Evolutionary conservation across 2,888 invertebrate genomes (phyloP).

Genomic region (Mesorhabditis spiculigera): DNA sequence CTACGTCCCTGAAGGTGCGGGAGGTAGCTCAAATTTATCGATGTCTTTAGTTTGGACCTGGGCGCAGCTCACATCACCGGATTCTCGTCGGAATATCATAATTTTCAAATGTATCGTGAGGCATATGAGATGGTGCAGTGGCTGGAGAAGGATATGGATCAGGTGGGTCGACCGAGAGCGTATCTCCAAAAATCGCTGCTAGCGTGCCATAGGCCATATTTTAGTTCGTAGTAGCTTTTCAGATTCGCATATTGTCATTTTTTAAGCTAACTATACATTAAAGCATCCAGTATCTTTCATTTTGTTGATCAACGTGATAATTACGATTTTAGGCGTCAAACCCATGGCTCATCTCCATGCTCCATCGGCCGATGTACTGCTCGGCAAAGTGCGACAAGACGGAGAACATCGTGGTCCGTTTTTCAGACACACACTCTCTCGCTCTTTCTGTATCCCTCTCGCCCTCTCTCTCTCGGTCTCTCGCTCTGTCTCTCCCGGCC

Average conservation of each 20-base stretch:
- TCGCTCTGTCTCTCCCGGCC: too few relatives aligned
- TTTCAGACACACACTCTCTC: too few relatives aligned
- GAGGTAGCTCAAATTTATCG: too few relatives aligned
- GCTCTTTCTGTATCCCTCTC: too few relatives aligned
- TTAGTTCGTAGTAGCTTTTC: too few relatives aligned
- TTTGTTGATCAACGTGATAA: not conserved
- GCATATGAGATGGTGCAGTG: not conserved
- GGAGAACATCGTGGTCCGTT: not conserved
- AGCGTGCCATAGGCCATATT: too few relatives aligned
- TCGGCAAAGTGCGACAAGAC: not conserved
- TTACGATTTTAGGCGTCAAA: not conserved
- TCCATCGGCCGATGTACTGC: slow-evolving; percentile 5
- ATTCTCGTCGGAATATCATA: not conserved
- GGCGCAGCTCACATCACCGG: not conserved
- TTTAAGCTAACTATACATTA: not conserved
- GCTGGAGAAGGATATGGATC: not conserved
- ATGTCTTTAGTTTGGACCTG: not conserved
- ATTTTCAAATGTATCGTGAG: not conserved
- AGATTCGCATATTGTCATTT: not conserved
- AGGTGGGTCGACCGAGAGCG: not conserved
- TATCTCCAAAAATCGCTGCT: too few relatives aligned
- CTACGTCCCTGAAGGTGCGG: too few relatives aligned
- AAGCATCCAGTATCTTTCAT: not conserved
- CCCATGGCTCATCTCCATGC: not conserved
- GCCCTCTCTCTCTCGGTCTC: too few relatives aligned